Percentiles rank a stretch among this genome's conserved stretches.
Evolutionary conservation across 2,888 invertebrate species (phyloP).

Genomic region (Seira sanloemensis): DNA sequence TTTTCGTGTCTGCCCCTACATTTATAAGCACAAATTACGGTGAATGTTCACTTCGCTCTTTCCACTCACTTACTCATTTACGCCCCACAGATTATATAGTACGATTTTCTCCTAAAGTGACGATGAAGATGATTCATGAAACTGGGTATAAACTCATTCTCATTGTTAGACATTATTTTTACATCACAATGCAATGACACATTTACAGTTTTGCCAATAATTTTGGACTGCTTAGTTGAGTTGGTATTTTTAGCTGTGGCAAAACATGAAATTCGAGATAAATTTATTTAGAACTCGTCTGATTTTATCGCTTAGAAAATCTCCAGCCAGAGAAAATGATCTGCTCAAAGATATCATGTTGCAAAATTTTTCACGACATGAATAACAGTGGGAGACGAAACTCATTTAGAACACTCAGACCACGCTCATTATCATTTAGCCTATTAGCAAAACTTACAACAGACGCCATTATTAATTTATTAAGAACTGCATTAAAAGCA

Average conservation of each 20-base stretch:
- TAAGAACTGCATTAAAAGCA: no score
- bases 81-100: constrained; percentile 27
- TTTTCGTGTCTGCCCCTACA: neutral
- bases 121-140: constrained; percentile 19
- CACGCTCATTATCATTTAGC: neutral
- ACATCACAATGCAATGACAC: constrained; percentile 5
- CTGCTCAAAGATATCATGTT: no score
- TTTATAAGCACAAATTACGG: constrained; percentile 25
- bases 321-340: no score
- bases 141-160: constrained; percentile 14
- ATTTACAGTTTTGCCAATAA: no score
- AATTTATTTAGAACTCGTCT: no score
- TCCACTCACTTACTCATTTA: constrained; percentile 31
- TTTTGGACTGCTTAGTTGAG: no score
- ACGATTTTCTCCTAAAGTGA: constrained; percentile 31
- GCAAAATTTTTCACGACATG: neutral
- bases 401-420: neutral
- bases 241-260: no score
- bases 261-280: no score
- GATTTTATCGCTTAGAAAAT: no score
- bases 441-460: neutral
- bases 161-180: constrained; percentile 11
- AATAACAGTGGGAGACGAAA: neutral
- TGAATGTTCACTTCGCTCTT: constrained; percentile 7
- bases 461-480: constrained; percentile 9